phyloP scores from a whole-genome alignment of 2,888 invertebrate genomes.

The Hypomecis atomaria region DNA sequence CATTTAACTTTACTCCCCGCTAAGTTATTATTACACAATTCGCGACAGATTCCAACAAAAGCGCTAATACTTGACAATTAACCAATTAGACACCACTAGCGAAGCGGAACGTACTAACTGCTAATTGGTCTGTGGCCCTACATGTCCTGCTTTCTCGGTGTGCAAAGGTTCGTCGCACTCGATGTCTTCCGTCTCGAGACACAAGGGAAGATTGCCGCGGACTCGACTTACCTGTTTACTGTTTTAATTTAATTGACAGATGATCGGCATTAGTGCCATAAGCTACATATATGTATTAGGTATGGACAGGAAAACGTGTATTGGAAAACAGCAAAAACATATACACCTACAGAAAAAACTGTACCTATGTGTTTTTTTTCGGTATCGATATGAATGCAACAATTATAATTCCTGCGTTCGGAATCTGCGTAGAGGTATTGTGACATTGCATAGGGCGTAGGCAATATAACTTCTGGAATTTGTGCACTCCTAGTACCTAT shows the following conservation, averaged over 20 bases:
- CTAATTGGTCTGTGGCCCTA: constrained; percentile 17
- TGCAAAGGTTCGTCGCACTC: constrained; percentile 37
- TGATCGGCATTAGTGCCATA: constrained; percentile 11
- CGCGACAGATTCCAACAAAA: constrained; percentile 22
- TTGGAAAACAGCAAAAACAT: not conserved
- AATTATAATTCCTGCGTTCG: no score
- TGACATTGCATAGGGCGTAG: no score
- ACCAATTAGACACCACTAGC: constrained; percentile 23
- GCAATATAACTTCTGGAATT: no score
- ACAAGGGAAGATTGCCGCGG: constrained; percentile 32
- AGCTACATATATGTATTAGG: not conserved
- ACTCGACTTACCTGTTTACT: constrained; percentile 25
- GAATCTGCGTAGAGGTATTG: no score
- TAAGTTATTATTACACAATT: constrained; percentile 7
- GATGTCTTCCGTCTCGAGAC: constrained; percentile 36
- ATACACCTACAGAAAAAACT: not conserved
- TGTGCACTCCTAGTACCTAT: no score
- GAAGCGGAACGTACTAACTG: constrained; percentile 25
- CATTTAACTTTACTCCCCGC: not conserved
- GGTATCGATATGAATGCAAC: no score
- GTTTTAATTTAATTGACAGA: constrained; percentile 28
- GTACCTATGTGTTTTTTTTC: not conserved
- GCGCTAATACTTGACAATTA: constrained; percentile 13
- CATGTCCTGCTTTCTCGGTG: constrained; percentile 32
- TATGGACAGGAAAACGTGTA: not conserved